Evolutionary conservation across 2,113 vertebrate genomes (phyloP).

Genomic region (Tretioscincus oriximinensis): DNA sequence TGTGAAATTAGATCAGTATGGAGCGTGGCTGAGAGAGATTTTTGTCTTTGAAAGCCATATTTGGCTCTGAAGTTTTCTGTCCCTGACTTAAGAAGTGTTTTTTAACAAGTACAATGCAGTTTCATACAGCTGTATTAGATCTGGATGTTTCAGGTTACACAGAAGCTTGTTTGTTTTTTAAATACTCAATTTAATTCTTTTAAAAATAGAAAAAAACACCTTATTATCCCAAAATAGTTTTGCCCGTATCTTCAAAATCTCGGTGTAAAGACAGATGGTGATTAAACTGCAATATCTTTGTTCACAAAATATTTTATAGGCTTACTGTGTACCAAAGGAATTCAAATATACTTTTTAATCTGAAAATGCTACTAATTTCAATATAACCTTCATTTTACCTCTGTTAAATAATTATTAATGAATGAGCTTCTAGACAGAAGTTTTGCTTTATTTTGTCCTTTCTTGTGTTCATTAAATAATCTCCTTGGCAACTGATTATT

Average conservation of each 20-base stretch:
- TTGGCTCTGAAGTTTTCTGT: neutral
- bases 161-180: neutral
- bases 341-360: neutral
- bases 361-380: constrained; percentile 15
- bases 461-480: constrained; percentile 7
- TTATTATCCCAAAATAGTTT: neutral
- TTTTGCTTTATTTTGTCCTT: constrained; percentile 1
- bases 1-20: too few relatives aligned
- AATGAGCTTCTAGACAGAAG: constrained; percentile 6
- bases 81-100: neutral
- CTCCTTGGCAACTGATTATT: constrained; percentile 20
- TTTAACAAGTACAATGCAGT: neutral
- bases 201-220: neutral
- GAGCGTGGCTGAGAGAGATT: too few relatives aligned
- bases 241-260: neutral
- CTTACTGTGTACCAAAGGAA: neutral
- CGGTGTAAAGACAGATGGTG: neutral
- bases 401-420: neutral
- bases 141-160: neutral
- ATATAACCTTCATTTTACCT: constrained; percentile 7
- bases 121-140: neutral
- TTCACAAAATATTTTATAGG: constrained; percentile 1
- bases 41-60: too few relatives aligned
- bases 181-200: neutral
- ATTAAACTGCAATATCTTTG: neutral